A percentile compares a stretch with the other conserved stretches of the same genome.
phyloP scores from a whole-genome alignment of 2,888 invertebrate species.

The Megastigmus dorsalis region DNA sequence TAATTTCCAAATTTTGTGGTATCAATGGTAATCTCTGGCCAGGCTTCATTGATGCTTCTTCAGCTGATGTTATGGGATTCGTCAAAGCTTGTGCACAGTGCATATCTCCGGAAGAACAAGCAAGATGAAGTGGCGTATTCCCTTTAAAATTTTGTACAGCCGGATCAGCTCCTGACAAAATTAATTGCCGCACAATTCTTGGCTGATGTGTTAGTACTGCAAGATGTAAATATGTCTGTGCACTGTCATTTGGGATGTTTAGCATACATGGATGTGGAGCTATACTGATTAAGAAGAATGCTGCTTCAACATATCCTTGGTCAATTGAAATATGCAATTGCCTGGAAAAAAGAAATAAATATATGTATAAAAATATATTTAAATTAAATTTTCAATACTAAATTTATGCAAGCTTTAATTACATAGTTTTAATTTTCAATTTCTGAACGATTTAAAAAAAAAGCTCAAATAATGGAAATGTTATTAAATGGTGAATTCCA shows the following conservation, averaged over 20 bases:
- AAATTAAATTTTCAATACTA: not conserved
- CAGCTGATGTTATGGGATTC: conserved; percentile 78
- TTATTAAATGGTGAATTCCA: too few species aligned
- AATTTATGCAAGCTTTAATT: too few species aligned
- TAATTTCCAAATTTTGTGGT: conserved; percentile 83
- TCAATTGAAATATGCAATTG: conserved; percentile 90
- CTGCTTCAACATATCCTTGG: conserved; percentile 83
- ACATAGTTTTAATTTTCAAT: too few species aligned
- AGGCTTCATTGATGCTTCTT: conserved; percentile 70
- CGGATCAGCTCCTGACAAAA: conserved; percentile 85
- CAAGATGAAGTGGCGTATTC: conserved; percentile 91
- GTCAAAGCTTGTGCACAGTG: conserved; percentile 85
- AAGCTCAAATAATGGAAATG: too few species aligned
- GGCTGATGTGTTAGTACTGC: conserved; percentile 87
- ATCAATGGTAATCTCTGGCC: conserved; percentile 72
- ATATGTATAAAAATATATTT: too few species aligned
- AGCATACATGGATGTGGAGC: conserved; percentile 86
- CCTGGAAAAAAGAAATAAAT: conserved; percentile 76
- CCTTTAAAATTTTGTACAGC: conserved; percentile 82
- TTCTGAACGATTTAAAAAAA: too few species aligned
- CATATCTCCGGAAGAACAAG: conserved; percentile 82
- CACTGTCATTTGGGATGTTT: conserved; percentile 87
- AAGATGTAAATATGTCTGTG: conserved; percentile 88
- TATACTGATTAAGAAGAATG: conserved; percentile 84
- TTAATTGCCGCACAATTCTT: conserved; percentile 83